A percentile compares a stretch with the other conserved stretches of the same genome.
Conservation (phyloP, 2,888 invertebrate species). For the Drosophila anomalipes region DNA sequence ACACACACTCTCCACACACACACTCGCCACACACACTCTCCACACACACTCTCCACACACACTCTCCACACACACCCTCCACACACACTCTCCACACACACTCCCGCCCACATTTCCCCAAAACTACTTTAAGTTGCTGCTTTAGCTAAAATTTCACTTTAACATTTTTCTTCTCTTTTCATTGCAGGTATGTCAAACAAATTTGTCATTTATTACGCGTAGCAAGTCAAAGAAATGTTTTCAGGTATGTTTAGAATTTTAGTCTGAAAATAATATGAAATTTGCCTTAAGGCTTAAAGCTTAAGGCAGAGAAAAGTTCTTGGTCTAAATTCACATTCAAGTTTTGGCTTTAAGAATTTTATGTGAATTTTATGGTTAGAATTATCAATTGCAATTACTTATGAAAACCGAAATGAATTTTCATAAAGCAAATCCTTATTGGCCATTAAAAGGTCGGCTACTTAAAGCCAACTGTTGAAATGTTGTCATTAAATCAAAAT, state of each 20-base stretch:
- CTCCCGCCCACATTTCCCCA: background rate
- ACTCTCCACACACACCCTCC: background rate
- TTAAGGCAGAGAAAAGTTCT: too few relatives aligned
- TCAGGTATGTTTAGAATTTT: constrained; percentile 16
- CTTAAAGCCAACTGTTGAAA: too few relatives aligned
- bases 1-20: background rate
- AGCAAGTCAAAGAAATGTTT: background rate
- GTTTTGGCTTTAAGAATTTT: background rate
- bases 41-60: background rate
- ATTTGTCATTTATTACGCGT: background rate
- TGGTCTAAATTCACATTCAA: background rate
- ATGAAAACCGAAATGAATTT: background rate
- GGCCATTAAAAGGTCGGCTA: background rate
- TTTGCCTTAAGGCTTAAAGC: too few relatives aligned
- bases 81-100: background rate
- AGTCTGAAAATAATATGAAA: background rate
- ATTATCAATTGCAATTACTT: background rate
- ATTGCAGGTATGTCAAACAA: constrained; percentile 64
- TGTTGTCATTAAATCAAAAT: too few relatives aligned
- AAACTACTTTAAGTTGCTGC: background rate
- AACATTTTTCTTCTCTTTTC: constrained; percentile 12
- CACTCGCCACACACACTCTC: background rate
- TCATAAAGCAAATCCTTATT: background rate
- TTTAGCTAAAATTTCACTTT: background rate
- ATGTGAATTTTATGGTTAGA: background rate